Evolutionary conservation across 1,140 invertebrate genomes (phyloP), one percentile per base, ranked within the genome.

Genomic region (Aethina tumida): DNA sequence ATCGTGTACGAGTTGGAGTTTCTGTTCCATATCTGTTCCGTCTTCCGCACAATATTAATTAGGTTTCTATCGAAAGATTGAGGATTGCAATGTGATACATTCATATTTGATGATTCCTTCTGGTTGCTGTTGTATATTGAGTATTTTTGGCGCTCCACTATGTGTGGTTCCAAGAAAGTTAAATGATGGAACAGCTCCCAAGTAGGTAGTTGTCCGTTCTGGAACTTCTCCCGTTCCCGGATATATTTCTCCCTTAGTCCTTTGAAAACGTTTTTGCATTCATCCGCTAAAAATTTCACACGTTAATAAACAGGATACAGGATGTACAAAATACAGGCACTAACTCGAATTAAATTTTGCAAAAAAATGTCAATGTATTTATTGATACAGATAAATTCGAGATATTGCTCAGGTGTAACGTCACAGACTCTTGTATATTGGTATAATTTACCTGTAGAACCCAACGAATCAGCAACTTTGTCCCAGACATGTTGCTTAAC

Each of bases 161-260:
- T 53, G 25, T 53, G 33, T 3, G 50, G 50, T 34, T 53, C 49
- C 9, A 53, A 31, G 25, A 53, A 53, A 17, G 38, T 34, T 16
- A 53, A 18, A 10, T 33, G 39, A n/a, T 44, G 24, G n/a, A 47
- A 25, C 13, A 43, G 35, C 13, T 46, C 38, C 50, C 47, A 52
- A 3, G 28, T 18, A n/a, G 22, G 27, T 22, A 44, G 44, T 6
- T 15, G 35, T 5, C 39, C 35, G 12, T 46, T 36, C 18, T 32
- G 15, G 17, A 31, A 29, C 33, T 52, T 52, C n/a, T 49, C 47
- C 8, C 47, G 35, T 49, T 52, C 50, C 21, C 47, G 19, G 8
- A 49, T 35, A 18, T 52, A 52, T 32, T 52, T 52, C 35, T 52
- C 50, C 10, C 47, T 31, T 4, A 52, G 17, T 6, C 40, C 35